phyloP scores from a whole-genome alignment of 2,888 invertebrate species.

The Zeuzera pyrina region DNA sequence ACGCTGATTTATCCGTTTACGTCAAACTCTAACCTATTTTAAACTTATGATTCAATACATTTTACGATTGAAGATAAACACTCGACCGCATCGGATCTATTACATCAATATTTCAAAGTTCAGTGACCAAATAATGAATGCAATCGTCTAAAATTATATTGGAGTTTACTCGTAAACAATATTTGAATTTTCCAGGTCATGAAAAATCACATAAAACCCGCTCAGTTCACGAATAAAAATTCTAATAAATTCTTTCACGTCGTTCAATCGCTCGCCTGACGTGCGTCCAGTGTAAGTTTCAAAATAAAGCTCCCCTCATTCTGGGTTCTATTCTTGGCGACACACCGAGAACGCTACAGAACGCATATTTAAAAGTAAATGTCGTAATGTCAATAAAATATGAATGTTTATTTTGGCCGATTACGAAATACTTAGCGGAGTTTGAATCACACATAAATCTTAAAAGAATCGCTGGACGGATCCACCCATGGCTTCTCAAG shows the following conservation, averaged over 20 bases:
- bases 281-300: conserved; percentile 26
- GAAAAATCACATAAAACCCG: conserved; percentile 7
- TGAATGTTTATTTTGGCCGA: conserved; percentile 65
- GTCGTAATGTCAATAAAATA: conserved; percentile 70
- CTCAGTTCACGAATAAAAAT: conserved; percentile 20
- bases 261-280: conserved; percentile 3
- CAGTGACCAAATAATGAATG: conserved; percentile 34
- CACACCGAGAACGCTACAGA: conserved; percentile 30
- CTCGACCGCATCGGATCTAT: conserved; percentile 19
- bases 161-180: not conserved
- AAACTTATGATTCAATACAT: no score
- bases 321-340: conserved; percentile 48
- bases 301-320: conserved; percentile 58
- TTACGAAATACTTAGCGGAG: conserved; percentile 58
- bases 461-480: conserved; percentile 47
- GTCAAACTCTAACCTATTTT: no score
- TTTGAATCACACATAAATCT: conserved; percentile 50
- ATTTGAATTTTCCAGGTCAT: conserved; percentile 7
- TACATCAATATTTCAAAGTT: conserved; percentile 22
- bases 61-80: conserved; percentile 29
- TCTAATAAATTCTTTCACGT: conserved; percentile 18
- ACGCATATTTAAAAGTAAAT: conserved; percentile 45
- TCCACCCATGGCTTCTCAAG: conserved; percentile 46
- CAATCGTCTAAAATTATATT: conserved; percentile 4
- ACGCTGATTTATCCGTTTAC: no score